A percentile compares a stretch with the other conserved stretches of the same genome.
Conservation (phyloP, 2,113 vertebrate species). For the Lasiurus borealis region DNA sequence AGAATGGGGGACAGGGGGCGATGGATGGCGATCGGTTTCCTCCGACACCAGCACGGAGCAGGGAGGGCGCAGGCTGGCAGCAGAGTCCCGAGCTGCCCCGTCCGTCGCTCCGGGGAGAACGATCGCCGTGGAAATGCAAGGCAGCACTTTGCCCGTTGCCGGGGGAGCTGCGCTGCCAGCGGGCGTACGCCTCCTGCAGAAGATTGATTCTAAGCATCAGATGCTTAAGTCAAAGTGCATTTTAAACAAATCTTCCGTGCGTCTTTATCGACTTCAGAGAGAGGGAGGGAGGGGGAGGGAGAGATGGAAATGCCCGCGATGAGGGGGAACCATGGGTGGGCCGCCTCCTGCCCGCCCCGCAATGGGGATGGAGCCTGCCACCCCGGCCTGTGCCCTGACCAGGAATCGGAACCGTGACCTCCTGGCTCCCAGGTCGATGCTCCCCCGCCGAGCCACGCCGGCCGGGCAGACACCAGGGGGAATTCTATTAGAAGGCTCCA, state of each 20-base stretch:
- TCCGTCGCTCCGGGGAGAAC: background rate
- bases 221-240: background rate
- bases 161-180: background rate
- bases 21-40: background rate
- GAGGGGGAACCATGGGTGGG: too few relatives aligned
- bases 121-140: background rate
- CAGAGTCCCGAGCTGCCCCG: background rate
- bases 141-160: background rate
- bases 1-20: background rate
- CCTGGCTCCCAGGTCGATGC: background rate
- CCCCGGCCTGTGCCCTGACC: background rate
- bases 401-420: background rate
- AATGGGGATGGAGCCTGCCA: background rate
- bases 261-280: background rate
- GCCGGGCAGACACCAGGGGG: background rate
- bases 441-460: background rate
- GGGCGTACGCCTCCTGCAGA: background rate
- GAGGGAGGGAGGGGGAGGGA: background rate
- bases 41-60: background rate
- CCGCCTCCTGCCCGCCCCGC: too few relatives aligned
- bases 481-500: background rate
- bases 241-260: background rate
- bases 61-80: background rate
- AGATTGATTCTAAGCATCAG: slow-evolving; percentile 12
- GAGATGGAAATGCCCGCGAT: too few relatives aligned